Evolutionary conservation across 2,797 vertebrate genomes (phyloP).

Genomic region (Euphonia xanthogaster): DNA sequence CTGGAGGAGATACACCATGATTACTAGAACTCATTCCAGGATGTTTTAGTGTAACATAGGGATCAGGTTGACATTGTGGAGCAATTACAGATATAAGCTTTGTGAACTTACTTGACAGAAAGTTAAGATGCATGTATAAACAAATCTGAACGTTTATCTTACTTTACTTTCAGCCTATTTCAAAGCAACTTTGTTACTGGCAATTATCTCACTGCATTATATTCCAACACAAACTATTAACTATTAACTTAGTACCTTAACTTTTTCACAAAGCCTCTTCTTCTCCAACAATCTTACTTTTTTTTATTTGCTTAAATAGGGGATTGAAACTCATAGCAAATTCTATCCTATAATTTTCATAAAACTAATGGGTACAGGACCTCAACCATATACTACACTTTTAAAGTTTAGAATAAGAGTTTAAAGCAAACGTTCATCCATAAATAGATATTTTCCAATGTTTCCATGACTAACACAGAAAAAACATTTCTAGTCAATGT

Average conservation of each 20-base stretch:
- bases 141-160: background rate
- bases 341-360: background rate
- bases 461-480: background rate
- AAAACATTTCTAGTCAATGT: background rate
- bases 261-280: background rate
- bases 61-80: background rate
- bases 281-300: background rate
- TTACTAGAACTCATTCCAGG: background rate
- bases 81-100: background rate
- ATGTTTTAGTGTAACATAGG: background rate
- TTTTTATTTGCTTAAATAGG: background rate
- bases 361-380: background rate
- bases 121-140: background rate
- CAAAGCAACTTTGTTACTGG: background rate
- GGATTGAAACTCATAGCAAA: background rate
- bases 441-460: background rate
- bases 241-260: background rate
- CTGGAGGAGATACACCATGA: background rate
- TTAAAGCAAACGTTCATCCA: background rate
- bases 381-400: background rate
- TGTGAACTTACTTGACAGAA: background rate
- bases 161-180: background rate
- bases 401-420: background rate
- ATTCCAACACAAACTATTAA: background rate
- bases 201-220: background rate